Conservation (phyloP, 2,888 invertebrate species). For the Epiblema foenella region DNA sequence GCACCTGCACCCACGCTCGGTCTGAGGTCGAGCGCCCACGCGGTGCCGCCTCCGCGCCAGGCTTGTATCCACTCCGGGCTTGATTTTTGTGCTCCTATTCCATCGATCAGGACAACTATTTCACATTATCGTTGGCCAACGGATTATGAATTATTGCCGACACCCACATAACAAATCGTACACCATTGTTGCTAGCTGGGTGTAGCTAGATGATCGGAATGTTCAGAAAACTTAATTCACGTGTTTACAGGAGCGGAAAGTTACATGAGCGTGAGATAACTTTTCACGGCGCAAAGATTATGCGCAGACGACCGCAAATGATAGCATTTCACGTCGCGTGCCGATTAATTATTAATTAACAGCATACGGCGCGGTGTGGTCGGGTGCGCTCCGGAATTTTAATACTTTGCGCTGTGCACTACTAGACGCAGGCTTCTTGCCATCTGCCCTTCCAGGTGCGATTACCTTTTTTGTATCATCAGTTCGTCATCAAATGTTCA, state of each 20-base stretch:
- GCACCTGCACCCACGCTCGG: conserved; percentile 79
- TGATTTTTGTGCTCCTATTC: conserved; percentile 36
- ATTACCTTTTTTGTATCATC: conserved; percentile 28
- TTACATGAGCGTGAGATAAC: conserved; percentile 43
- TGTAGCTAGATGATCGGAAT: conserved; percentile 9
- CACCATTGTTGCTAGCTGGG: conserved; percentile 14
- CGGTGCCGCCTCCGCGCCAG: conserved; percentile 54
- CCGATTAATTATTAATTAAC: conserved; percentile 35
- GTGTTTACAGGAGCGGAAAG: conserved; percentile 26
- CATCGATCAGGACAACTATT: conserved; percentile 34
- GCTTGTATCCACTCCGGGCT: conserved; percentile 45
- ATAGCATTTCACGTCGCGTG: conserved; percentile 45
- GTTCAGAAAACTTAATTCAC: conserved; percentile 29
- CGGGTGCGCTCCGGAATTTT: conserved; percentile 47
- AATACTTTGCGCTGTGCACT: conserved; percentile 41
- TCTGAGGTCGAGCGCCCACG: conserved; percentile 74
- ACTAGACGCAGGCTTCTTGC: conserved; percentile 37
- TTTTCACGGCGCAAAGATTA: conserved; percentile 35
- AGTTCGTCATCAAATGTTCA: conserved; percentile 6
- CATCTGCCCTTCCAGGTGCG: conserved; percentile 47
- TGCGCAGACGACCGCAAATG: conserved; percentile 33
- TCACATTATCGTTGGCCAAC: conserved; percentile 28
- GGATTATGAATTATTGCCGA: conserved; percentile 27
- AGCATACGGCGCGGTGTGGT: conserved; percentile 37
- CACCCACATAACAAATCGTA: conserved; percentile 29